Evolutionary conservation across 2,113 vertebrate genomes (phyloP).

Genomic region (Dromas ardeola): DNA sequence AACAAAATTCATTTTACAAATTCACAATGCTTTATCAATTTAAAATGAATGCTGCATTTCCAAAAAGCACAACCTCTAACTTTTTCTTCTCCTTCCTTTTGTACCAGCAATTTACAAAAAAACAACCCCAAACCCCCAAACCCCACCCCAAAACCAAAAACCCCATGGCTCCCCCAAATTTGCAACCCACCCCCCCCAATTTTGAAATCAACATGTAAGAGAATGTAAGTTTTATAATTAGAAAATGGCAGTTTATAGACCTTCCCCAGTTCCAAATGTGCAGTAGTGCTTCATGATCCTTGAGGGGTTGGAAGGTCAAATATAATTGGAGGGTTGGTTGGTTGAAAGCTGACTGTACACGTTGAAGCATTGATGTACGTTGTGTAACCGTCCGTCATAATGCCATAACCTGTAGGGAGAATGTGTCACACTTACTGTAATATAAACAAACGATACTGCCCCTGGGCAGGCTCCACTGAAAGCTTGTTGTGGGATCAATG

Average conservation of each 20-base stretch:
- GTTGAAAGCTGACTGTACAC: conserved; percentile 98
- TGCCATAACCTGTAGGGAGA: conserved; percentile 89
- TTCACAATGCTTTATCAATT: conserved; percentile 88
- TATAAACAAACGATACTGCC: background rate
- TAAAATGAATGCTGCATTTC: conserved; percentile 86
- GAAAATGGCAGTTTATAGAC: conserved; percentile 81
- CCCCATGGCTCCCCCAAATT: background rate
- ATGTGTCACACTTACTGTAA: conserved; percentile 25
- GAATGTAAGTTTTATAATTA: conserved; percentile 79
- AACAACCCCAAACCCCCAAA: background rate
- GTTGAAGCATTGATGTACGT: conserved; percentile 96
- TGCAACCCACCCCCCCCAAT: conserved; percentile 38
- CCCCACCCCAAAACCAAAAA: background rate
- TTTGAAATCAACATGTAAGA: conserved; percentile 84
- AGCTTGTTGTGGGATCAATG: background rate
- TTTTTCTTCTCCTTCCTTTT: conserved; percentile 56
- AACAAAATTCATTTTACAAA: conserved; percentile 85
- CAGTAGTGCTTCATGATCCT: conserved; percentile 86
- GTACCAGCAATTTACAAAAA: conserved; percentile 85
- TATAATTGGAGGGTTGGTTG: conserved; percentile 96
- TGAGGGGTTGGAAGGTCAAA: conserved; percentile 97
- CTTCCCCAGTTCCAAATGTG: conserved; percentile 49
- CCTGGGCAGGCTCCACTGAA: background rate
- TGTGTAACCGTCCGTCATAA: conserved; percentile 97
- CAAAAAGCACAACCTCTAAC: conserved; percentile 82